A percentile compares a stretch with the other conserved stretches of the same genome.
Conservation (phyloP, 2,113 vertebrate genomes). For the Carollia perspicillata region DNA sequence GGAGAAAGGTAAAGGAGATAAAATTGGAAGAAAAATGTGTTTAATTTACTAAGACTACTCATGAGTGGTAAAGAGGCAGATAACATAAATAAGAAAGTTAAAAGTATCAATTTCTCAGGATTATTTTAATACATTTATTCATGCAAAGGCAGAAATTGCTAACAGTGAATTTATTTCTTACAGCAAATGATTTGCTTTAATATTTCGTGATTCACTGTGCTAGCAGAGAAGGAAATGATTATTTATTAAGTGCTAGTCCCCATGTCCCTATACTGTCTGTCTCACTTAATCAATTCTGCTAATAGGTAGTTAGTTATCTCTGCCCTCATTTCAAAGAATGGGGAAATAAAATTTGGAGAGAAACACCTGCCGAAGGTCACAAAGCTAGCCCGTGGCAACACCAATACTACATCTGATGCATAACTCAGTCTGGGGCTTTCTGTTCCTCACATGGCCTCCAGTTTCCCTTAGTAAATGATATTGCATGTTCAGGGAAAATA, state of each 20-base stretch:
- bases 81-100: not conserved
- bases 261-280: not conserved
- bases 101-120: not conserved
- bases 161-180: constrained; percentile 13
- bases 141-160: not conserved
- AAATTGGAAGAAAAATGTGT: not conserved
- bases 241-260: not conserved
- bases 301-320: not conserved
- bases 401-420: not conserved
- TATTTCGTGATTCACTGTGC: not conserved
- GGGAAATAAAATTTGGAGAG: not conserved
- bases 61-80: not conserved
- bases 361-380: not conserved
- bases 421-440: not conserved
- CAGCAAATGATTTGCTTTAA: not conserved
- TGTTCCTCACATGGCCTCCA: not conserved
- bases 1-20: not conserved
- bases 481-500: not conserved
- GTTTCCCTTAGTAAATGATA: not conserved
- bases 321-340: not conserved
- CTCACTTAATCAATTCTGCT: not conserved
- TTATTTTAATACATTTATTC: constrained; percentile 16
- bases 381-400: not conserved
- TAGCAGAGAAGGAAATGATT: not conserved
- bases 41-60: not conserved